Percentiles rank a stretch among this genome's conserved stretches.
These are phyloP conservation scores for Darevskia mixta DNA, from an alignment of 2,797 vertebrate genomes.

Conservation along the genomic window DNA sequence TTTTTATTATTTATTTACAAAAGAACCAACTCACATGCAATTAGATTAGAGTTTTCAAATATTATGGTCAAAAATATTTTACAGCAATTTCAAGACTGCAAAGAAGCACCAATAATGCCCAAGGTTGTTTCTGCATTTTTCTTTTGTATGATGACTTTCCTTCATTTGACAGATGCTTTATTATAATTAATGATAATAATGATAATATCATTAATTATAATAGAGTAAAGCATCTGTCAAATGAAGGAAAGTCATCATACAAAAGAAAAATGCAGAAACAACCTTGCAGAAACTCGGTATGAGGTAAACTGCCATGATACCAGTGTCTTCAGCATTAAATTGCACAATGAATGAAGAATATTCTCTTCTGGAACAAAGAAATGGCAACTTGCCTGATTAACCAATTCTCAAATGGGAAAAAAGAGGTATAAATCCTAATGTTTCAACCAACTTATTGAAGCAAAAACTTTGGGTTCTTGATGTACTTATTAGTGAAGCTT, in stretches of 20 bases:
- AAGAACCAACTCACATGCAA: not conserved
- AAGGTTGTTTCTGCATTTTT: not conserved
- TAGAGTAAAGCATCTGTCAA: not conserved
- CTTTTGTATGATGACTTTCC: too few species aligned
- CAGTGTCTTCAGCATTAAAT: constrained; percentile 9
- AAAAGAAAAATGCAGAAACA: not conserved
- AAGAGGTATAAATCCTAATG: constrained; percentile 47
- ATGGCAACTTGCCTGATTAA: constrained; percentile 32
- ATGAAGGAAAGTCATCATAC: not conserved
- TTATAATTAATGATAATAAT: too few species aligned
- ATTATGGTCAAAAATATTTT: not conserved
- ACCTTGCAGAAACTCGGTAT: not conserved
- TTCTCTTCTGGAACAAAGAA: constrained; percentile 51
- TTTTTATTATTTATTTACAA: not conserved
- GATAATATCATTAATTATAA: not conserved
- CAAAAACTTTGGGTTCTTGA: constrained; percentile 32
- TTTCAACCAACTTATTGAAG: constrained; percentile 17
- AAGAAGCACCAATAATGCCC: not conserved
- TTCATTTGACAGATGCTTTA: too few species aligned
- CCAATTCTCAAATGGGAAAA: constrained; percentile 23
- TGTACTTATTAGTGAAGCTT: constrained; percentile 34
- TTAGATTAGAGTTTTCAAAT: not conserved
- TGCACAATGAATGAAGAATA: constrained; percentile 15
- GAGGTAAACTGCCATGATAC: rapidly evolving
- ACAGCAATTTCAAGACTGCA: not conserved